phyloP scores from a whole-genome alignment of 2,113 vertebrate genomes.

The Ranitomeya variabilis region DNA sequence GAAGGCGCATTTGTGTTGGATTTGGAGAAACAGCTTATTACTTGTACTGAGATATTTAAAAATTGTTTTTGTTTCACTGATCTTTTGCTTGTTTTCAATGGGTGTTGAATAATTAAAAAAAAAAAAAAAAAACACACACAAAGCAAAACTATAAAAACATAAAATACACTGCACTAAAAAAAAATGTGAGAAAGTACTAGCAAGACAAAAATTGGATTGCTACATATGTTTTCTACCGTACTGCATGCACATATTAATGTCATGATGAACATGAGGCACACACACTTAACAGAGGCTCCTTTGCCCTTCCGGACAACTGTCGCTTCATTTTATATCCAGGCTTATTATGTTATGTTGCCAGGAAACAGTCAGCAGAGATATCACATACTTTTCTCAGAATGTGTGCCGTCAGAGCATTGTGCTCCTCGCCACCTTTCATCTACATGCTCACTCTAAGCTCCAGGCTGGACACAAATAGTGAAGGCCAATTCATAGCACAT shows the following conservation, averaged over 20 bases:
- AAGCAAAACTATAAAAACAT: too few species aligned
- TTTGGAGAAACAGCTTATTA: too few species aligned
- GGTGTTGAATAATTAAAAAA: too few species aligned
- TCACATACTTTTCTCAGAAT: not conserved
- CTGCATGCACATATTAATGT: not conserved
- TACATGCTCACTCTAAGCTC: not conserved
- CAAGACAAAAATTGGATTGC: too few species aligned
- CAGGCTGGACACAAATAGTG: not conserved
- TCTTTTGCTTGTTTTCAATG: too few species aligned
- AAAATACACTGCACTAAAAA: not conserved
- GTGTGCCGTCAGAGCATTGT: not conserved
- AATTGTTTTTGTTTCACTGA: too few species aligned
- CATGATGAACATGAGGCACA: not conserved
- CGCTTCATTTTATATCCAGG: not conserved
- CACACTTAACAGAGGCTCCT: not conserved
- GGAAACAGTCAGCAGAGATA: not conserved
- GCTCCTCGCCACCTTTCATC: not conserved
- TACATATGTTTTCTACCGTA: not conserved
- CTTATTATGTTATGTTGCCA: constrained; percentile 39
- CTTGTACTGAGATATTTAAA: too few species aligned
- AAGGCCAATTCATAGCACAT: not conserved
- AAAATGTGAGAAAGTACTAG: too few species aligned
- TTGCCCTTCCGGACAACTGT: not conserved
- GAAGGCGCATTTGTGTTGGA: too few species aligned
- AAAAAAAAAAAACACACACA: too few species aligned